These are phyloP conservation scores for Cataglyphis livida DNA, from an alignment of 2,888 invertebrate species.

Conservation along the genomic window DNA sequence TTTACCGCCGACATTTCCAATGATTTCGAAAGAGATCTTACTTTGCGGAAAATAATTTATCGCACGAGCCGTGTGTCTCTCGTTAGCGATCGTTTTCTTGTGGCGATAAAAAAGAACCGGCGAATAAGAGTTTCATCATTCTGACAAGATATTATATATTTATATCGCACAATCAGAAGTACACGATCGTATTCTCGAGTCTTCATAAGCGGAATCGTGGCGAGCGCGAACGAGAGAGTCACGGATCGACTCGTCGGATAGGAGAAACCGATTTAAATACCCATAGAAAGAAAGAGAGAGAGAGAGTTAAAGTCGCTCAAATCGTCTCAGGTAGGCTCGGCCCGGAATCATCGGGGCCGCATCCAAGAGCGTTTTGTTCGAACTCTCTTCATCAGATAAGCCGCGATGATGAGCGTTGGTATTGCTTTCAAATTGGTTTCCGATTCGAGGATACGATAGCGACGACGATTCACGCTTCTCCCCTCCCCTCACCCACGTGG, in stretches of 20 bases:
- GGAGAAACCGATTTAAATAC: slow-evolving; percentile 69
- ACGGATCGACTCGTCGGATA: slow-evolving; percentile 6
- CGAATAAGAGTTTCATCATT: not conserved
- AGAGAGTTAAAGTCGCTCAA: slow-evolving; percentile 72
- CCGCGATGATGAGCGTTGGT: slow-evolving; percentile 80
- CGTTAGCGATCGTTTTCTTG: not conserved
- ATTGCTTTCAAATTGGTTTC: slow-evolving; percentile 85
- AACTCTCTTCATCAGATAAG: slow-evolving; percentile 79
- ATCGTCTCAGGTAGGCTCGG: slow-evolving; percentile 63
- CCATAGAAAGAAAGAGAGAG: not conserved
- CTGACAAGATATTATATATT: not conserved
- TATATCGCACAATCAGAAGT: not conserved
- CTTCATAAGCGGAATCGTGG: slow-evolving; percentile 2
- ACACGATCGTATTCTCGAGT: not conserved
- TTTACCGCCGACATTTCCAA: slow-evolving; percentile 29
- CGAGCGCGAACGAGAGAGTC: slow-evolving; percentile 27
- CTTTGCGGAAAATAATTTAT: slow-evolving; percentile 7
- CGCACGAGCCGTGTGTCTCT: not conserved
- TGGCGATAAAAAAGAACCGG: not conserved
- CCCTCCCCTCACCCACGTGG: not conserved
- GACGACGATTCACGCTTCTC: slow-evolving; percentile 65
- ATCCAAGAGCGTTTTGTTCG: slow-evolving; percentile 77
- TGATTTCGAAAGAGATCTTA: slow-evolving; percentile 18
- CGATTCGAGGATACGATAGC: slow-evolving; percentile 82
- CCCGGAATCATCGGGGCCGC: slow-evolving; percentile 69